Percentiles rank a stretch among this genome's conserved stretches.
These are phyloP conservation scores for Ceyx erithaca DNA, from an alignment of 2,797 vertebrate species.

Conservation along the genomic window DNA sequence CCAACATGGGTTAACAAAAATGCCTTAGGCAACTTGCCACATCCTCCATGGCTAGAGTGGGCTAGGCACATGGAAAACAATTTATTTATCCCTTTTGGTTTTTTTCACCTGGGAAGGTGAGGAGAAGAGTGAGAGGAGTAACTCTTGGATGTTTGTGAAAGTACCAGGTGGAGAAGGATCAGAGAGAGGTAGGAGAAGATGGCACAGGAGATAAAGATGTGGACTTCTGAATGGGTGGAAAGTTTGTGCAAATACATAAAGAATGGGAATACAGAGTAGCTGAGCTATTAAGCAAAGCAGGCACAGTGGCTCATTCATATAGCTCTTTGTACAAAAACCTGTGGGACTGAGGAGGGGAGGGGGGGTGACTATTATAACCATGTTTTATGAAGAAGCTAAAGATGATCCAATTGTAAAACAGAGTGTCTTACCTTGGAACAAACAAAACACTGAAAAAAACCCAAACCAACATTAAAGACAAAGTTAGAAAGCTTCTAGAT, in stretches of 20 bases:
- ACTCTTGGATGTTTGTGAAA: background rate
- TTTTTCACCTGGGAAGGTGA: background rate
- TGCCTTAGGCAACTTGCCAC: background rate
- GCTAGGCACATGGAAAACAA: background rate
- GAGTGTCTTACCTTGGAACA: background rate
- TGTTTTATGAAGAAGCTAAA: constrained; percentile 32
- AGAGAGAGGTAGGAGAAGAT: background rate
- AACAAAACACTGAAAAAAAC: constrained; percentile 6
- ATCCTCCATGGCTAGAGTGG: background rate
- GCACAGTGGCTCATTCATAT: background rate
- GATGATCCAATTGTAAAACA: constrained; percentile 38
- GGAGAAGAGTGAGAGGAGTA: background rate
- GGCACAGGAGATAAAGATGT: background rate
- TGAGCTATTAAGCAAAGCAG: background rate
- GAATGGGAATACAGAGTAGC: background rate
- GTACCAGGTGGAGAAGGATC: background rate
- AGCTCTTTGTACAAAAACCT: background rate
- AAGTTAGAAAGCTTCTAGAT: constrained; percentile 54
- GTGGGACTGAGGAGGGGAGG: background rate
- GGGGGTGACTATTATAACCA: background rate
- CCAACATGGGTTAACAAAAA: background rate
- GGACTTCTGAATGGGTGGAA: background rate
- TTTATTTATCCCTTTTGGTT: background rate
- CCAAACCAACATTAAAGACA: constrained; percentile 16
- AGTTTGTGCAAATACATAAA: fast-evolving